Percentiles rank a stretch among this genome's conserved stretches.
Evolutionary conservation across 1,140 invertebrate genomes (phyloP).

Genomic region (Adelges cooleyi): DNA sequence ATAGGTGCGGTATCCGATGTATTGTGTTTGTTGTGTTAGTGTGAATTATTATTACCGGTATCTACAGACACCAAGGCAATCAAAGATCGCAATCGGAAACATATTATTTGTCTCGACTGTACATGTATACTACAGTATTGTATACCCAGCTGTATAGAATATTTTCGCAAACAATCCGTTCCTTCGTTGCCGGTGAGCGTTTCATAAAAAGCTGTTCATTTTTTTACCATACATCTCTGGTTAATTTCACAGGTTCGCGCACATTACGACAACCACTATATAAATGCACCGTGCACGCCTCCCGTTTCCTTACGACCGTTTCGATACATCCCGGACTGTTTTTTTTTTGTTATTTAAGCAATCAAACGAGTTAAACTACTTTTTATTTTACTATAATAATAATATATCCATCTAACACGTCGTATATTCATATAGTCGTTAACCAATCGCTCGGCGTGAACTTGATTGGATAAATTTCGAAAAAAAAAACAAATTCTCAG

Average conservation of each 20-base stretch:
- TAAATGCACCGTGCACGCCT: not conserved
- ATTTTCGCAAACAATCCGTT: conserved; percentile 1
- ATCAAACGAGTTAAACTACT: conserved; percentile 19
- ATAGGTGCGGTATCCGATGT: conserved; percentile 12
- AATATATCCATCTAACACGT: not conserved
- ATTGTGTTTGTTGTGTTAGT: not conserved
- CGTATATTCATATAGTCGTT: not conserved
- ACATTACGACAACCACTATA: not conserved
- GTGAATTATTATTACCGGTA: conserved; percentile 17
- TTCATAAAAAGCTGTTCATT: not conserved
- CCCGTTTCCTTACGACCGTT: not conserved
- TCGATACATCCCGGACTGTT: not conserved
- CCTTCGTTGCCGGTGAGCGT: not conserved
- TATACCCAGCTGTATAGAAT: not conserved
- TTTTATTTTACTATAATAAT: not conserved
- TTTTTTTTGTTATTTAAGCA: not conserved
- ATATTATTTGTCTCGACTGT: not conserved
- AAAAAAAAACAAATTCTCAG: not conserved
- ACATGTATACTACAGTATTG: not conserved
- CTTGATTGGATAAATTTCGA: not conserved
- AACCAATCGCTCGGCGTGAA: not conserved
- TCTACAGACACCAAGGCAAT: conserved; percentile 19
- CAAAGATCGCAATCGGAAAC: conserved; percentile 13
- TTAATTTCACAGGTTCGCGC: not conserved
- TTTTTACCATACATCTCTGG: not conserved